These are phyloP conservation scores for Myotis davidii DNA, from an alignment of 2,113 vertebrate genomes.

Conservation along the genomic window DNA sequence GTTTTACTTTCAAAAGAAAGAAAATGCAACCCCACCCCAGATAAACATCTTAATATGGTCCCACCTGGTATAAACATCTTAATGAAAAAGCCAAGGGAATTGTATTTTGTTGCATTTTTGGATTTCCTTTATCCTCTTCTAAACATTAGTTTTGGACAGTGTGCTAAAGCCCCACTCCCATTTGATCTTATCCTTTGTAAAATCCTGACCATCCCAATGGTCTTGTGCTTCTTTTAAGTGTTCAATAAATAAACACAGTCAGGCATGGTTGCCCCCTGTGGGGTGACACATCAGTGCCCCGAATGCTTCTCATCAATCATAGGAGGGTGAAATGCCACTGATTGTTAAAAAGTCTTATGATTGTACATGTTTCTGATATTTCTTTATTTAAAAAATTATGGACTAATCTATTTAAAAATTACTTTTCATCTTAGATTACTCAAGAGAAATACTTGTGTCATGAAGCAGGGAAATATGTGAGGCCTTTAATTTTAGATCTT, in stretches of 20 bases:
- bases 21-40: not conserved
- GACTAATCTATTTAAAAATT: not conserved
- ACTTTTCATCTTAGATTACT: not conserved
- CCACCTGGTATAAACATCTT: not conserved
- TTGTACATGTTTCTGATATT: not conserved
- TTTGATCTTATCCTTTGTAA: slow-evolving; percentile 41
- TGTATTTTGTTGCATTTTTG: not conserved
- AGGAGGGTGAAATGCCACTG: not conserved
- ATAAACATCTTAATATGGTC: not conserved
- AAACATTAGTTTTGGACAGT: slow-evolving; percentile 65
- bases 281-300: not conserved
- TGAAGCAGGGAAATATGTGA: not conserved
- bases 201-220: not conserved
- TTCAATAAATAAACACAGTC: slow-evolving; percentile 45
- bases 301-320: not conserved
- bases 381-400: not conserved
- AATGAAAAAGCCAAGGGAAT: not conserved
- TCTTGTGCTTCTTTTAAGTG: slow-evolving; percentile 38
- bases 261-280: not conserved
- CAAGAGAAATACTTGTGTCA: not conserved
- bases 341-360: not conserved
- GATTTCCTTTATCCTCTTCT: slow-evolving; percentile 46
- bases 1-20: slow-evolving; percentile 45
- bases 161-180: not conserved
- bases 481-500: not conserved